Evolutionary conservation across 2,888 invertebrate genomes (phyloP).

Genomic region (Pammene fasciana): DNA sequence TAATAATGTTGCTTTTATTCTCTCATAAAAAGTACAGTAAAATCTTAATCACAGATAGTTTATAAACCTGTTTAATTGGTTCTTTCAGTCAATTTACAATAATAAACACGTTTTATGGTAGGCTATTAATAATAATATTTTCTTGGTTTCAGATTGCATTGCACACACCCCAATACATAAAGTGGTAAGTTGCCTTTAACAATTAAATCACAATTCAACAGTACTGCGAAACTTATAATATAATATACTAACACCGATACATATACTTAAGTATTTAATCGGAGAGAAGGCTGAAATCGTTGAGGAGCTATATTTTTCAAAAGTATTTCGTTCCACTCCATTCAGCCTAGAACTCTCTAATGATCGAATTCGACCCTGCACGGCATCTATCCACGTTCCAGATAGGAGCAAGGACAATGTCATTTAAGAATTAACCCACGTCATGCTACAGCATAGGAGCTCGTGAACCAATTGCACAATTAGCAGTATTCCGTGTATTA

Average conservation of each 20-base stretch:
- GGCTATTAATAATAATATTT: neutral
- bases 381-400: constrained; percentile 8
- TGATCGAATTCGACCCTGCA: neutral
- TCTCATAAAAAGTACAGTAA: neutral
- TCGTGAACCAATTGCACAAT: constrained; percentile 35
- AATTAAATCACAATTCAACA: too few relatives aligned
- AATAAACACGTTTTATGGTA: too few relatives aligned
- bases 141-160: constrained; percentile 33
- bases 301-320: too few relatives aligned
- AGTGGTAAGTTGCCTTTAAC: constrained; percentile 23
- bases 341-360: constrained; percentile 4
- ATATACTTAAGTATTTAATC: too few relatives aligned
- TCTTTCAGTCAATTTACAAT: too few relatives aligned
- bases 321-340: neutral
- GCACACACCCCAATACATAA: constrained; percentile 1
- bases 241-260: too few relatives aligned
- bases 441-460: constrained; percentile 25
- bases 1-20: neutral
- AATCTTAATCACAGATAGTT: too few relatives aligned
- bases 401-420: constrained; percentile 29
- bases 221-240: too few relatives aligned
- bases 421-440: constrained; percentile 36
- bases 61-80: too few relatives aligned
- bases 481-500: constrained; percentile 35
- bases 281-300: too few relatives aligned